Evolutionary conservation across 2,888 invertebrate species (phyloP).

Genomic region (Marronus borbonicus): DNA sequence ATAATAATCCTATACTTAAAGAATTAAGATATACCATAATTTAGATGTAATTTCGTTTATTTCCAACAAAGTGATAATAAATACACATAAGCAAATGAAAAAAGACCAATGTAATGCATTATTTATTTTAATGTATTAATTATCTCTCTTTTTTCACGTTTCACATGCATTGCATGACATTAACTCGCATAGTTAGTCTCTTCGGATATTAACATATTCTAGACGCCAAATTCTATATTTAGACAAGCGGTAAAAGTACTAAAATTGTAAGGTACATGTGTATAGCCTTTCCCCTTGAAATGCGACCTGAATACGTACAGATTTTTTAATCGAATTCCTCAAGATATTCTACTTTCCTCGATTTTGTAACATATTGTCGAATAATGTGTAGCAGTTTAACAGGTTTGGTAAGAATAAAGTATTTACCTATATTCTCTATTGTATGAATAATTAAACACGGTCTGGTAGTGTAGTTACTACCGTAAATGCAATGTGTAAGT

Average conservation of each 20-base stretch:
- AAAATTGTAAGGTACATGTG: background rate
- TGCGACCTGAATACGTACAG: background rate
- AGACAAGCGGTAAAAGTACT: slow-evolving; percentile 3
- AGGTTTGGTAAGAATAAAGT: background rate
- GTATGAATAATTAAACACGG: background rate
- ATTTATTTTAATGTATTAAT: background rate
- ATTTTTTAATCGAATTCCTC: background rate
- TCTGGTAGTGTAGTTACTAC: background rate
- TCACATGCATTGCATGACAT: no score
- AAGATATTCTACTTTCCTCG: background rate
- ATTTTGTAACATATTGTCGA: slow-evolving; percentile 8
- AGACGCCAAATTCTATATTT: background rate
- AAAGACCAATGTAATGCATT: slow-evolving; percentile 1
- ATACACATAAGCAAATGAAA: background rate
- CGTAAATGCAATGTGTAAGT: background rate
- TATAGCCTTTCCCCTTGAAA: slow-evolving; percentile 30
- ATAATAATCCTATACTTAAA: background rate
- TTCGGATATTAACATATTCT: background rate
- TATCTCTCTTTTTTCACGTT: no score
- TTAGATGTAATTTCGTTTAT: background rate
- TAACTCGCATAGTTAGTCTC: no score
- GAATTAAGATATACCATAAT: background rate
- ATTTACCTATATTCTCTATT: background rate
- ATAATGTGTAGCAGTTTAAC: background rate
- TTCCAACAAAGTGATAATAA: background rate